Base-by-base conservation (phyloP, 1,140 invertebrate genomes). In the Neelides sp. region DNA sequence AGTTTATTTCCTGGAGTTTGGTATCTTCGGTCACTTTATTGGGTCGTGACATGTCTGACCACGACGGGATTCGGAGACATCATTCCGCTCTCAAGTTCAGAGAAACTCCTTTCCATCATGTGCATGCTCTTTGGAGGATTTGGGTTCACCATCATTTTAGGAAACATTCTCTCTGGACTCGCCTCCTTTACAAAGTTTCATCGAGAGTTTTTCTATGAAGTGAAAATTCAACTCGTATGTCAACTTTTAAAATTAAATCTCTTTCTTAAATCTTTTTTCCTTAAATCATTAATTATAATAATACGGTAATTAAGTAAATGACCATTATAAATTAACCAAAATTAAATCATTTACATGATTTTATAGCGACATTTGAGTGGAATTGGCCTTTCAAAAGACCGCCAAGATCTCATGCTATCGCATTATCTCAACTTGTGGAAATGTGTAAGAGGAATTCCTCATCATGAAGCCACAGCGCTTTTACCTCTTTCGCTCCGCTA, bases 41-140 rank as follows among this genome's bases (percentile, higher is more conserved):
- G 43, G 44, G 54, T 56, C 10, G 48, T 52, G 1, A 41, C 45
- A 3, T 36, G 37, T 15, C 34, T 56, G 8, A 41, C 45, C 3
- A 56, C 54, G 3, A 56, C 54, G 42, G 53, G 54, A 1, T 56
- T 52, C 30, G 54, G 54, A 4, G 54, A 56, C 23, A 52, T 56
- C 8, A 45, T 35, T 34, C 26, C 49, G 12, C n/a, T 41, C 7
- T 48, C 36, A 20, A 35, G 43, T 4, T 13, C 17, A 22, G 54
- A 56, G 36, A 44, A 35, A 20, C 1, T 40, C 2, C 22, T 51
- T 3, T 49, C 49, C 3, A 52, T 52, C 22, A 26, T 46, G 2
- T 39, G 39, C 10, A 42, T 50, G 0, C 50, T 55, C 45, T 50
- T 34, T 27, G 54, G 54, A 17, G 49, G 49, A 8, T 56, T 56